phyloP scores from a whole-genome alignment of 1,140 invertebrate genomes.

The Trachymyrmex cornetzi region DNA sequence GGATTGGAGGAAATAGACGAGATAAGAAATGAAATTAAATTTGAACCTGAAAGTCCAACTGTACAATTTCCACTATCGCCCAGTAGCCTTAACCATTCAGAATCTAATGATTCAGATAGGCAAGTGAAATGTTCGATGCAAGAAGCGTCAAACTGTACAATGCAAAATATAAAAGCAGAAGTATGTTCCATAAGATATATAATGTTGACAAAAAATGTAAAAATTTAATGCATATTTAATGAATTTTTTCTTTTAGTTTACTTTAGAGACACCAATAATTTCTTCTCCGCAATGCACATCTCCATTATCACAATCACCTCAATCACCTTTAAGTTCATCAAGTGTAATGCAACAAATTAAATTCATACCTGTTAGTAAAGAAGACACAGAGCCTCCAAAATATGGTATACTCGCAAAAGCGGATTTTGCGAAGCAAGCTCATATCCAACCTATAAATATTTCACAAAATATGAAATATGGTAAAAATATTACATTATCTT shows the following conservation, averaged over 20 bases:
- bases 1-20: conserved; percentile 16
- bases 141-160: background rate
- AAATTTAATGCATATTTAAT: background rate
- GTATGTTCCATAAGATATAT: background rate
- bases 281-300: conserved; percentile 80
- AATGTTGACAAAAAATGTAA: background rate
- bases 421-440: conserved; percentile 76
- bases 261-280: conserved; percentile 82
- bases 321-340: conserved; percentile 61
- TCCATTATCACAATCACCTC: conserved; percentile 75
- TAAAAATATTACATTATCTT: conserved; percentile 46
- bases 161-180: conserved; percentile 31
- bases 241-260: conserved; percentile 70
- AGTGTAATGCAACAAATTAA: conserved; percentile 71
- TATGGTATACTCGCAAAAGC: conserved; percentile 72
- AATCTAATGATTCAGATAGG: conserved; percentile 77
- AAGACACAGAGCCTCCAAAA: conserved; percentile 64
- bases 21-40: conserved; percentile 71
- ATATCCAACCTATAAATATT: conserved; percentile 71
- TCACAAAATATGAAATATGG: conserved; percentile 40
- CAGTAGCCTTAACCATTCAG: conserved; percentile 74
- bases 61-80: conserved; percentile 78
- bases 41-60: conserved; percentile 75
- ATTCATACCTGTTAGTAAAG: conserved; percentile 69
- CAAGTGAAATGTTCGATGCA: conserved; percentile 55